Conservation (phyloP, 2,797 vertebrate genomes). For the Rhinella marina region DNA sequence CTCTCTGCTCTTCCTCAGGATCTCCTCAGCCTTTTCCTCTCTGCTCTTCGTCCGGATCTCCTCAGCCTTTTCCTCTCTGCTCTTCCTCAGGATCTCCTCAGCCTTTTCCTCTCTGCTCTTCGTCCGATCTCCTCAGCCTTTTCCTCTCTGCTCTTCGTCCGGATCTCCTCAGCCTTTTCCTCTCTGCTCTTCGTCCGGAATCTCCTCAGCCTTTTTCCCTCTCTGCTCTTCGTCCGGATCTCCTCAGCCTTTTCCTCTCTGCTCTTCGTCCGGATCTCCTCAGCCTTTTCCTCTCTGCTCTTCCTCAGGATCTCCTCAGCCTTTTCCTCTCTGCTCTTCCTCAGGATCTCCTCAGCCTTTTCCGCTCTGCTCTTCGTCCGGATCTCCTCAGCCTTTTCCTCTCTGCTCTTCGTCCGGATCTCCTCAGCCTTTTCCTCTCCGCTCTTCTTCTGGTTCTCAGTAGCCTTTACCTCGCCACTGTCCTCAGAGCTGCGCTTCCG, state of each 20-base stretch:
- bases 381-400: too few species aligned
- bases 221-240: background rate
- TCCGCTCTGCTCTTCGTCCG: background rate
- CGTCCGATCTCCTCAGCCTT: too few species aligned
- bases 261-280: background rate
- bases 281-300: background rate
- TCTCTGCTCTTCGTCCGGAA: background rate
- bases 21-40: background rate
- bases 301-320: constrained; percentile 10
- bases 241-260: background rate
- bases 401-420: background rate
- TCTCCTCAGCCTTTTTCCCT: background rate
- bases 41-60: background rate
- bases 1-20: background rate
- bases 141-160: background rate
- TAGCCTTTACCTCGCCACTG: background rate
- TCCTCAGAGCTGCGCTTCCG: constrained; percentile 57
- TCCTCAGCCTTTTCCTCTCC: background rate
- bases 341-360: background rate
- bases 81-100: constrained; percentile 13
- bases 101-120: background rate
- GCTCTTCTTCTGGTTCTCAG: background rate
- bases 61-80: background rate
- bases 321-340: background rate
- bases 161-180: too few species aligned